Conservation (phyloP, 1,140 invertebrate genomes). For the Papilio dardanus region DNA sequence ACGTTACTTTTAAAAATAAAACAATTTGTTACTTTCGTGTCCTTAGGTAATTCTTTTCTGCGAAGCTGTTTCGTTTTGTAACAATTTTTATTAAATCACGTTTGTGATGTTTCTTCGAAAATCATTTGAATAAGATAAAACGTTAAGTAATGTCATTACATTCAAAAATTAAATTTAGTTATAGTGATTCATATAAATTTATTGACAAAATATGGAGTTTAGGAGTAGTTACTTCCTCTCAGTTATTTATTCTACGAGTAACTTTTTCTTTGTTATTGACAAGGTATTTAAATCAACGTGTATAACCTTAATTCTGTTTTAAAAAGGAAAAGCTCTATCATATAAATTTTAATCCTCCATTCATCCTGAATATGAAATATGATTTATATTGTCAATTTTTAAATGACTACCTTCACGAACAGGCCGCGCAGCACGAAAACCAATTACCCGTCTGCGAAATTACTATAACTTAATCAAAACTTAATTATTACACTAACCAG, state of each 20-base stretch:
- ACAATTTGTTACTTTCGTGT: not conserved
- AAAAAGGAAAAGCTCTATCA: no score
- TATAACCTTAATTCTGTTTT: not conserved
- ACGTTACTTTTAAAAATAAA: constrained; percentile 6
- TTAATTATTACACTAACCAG: constrained; percentile 18
- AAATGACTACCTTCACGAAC: constrained; percentile 13
- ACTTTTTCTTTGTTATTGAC: not conserved
- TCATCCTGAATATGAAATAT: no score
- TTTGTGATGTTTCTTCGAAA: not conserved
- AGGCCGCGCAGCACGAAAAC: not conserved
- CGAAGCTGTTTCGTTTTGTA: not conserved
- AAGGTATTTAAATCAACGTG: not conserved
- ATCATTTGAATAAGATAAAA: not conserved
- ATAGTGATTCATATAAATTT: no score
- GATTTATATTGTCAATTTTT: not conserved
- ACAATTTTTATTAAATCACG: not conserved
- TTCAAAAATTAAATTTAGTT: no score
- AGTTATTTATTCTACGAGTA: not conserved
- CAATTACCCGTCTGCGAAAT: constrained; percentile 9
- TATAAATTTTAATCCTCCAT: no score
- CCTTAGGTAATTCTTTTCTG: not conserved
- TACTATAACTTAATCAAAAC: constrained; percentile 20
- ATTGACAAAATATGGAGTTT: not conserved
- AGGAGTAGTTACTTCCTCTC: not conserved
- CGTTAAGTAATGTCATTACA: no score